A percentile compares a stretch with the other conserved stretches of the same genome.
phyloP scores from a whole-genome alignment of 2,888 invertebrate species.

The Gymnocheta viridis region DNA sequence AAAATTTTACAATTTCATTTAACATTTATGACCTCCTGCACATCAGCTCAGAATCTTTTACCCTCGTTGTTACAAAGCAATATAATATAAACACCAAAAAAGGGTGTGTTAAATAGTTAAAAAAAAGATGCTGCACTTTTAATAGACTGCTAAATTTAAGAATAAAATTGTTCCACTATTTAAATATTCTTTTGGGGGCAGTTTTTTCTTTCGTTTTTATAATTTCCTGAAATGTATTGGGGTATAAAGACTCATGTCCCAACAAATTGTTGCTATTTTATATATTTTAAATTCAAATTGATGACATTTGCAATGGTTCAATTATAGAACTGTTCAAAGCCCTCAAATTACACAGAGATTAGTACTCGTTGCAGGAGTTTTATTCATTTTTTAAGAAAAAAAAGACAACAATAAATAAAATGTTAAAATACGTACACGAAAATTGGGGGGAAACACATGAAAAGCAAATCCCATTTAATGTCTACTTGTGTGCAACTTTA shows the following conservation, averaged over 20 bases:
- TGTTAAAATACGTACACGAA: conserved; percentile 5
- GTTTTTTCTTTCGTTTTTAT: neutral
- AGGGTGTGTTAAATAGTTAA: conserved; percentile 9
- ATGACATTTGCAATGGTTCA: conserved; percentile 61
- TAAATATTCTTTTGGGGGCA: neutral
- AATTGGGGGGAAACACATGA: conserved; percentile 18
- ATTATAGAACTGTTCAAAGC: conserved; percentile 63
- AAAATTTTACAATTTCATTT: conserved; percentile 32
- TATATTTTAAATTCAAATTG: conserved; percentile 38
- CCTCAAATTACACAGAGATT: conserved; percentile 62
- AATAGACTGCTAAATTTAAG: neutral
- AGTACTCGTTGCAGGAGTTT: neutral
- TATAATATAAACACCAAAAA: neutral
- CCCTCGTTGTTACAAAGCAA: neutral
- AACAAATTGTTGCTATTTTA: conserved; percentile 17
- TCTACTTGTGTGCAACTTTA: conserved; percentile 31
- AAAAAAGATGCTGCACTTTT: neutral
- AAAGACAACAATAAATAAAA: conserved; percentile 8
- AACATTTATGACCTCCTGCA: conserved; percentile 13
- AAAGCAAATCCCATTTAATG: conserved; percentile 23
- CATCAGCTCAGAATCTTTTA: neutral
- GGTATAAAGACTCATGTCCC: neutral
- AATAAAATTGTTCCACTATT: neutral
- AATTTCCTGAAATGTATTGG: conserved; percentile 30
- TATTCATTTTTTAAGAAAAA: neutral